Evolutionary conservation across 2,113 vertebrate genomes (phyloP).

Genomic region (Glaucidium brasilianum): DNA sequence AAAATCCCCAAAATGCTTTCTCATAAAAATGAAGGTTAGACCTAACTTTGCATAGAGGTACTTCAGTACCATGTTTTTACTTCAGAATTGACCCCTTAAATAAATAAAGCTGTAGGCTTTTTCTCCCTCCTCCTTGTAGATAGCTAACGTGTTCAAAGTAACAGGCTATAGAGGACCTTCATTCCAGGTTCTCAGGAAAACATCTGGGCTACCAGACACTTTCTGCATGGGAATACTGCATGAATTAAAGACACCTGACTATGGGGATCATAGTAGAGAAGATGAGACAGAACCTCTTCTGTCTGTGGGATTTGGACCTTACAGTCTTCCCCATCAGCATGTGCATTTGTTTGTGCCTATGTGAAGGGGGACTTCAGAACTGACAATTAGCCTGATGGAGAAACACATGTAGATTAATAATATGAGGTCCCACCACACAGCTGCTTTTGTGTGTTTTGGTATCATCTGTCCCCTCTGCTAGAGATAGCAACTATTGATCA

Average conservation of each 20-base stretch:
- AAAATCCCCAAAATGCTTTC: too few relatives aligned
- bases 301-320: not conserved
- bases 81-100: not conserved
- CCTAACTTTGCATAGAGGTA: not conserved
- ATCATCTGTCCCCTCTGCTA: not conserved
- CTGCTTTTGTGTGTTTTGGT: not conserved
- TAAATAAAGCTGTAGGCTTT: not conserved
- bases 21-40: not conserved
- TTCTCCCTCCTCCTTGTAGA: not conserved
- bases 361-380: not conserved
- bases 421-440: not conserved
- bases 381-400: not conserved
- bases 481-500: not conserved
- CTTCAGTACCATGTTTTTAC: not conserved
- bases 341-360: not conserved
- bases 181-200: not conserved
- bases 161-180: not conserved
- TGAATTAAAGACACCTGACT: not conserved
- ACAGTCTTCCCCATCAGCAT: not conserved
- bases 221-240: not conserved
- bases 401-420: not conserved
- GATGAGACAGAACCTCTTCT: not conserved
- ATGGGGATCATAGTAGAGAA: not conserved
- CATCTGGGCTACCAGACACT: not conserved
- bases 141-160: not conserved